Base-by-base conservation (phyloP, 2,888 invertebrate species). In the Acronicta alni region DNA sequence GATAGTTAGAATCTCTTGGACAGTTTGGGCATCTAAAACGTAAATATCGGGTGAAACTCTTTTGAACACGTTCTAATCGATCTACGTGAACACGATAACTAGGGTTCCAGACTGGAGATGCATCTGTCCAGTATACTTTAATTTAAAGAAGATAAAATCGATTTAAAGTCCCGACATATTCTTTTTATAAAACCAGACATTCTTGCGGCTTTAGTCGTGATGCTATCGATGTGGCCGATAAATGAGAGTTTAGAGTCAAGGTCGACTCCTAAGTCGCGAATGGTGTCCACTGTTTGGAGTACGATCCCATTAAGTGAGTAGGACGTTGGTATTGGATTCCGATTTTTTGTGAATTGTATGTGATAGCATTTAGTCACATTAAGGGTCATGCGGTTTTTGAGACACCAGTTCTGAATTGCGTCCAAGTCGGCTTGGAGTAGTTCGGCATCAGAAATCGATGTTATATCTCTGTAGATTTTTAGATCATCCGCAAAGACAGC, bases 291-390 rank as follows among this genome's bases (percentile, higher is more conserved):
- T n/a, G n/a, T n/a, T n/a, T n/a, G n/a, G n/a, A n/a, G n/a, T n/a
- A n/a, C n/a, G n/a, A n/a, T n/a, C n/a, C n/a, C n/a, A n/a, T n/a
- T n/a, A n/a, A n/a, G n/a, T n/a, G n/a, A n/a, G n/a, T n/a, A n/a
- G n/a, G n/a, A n/a, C n/a, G n/a, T n/a, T n/a, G n/a, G n/a, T n/a
- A n/a, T n/a, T n/a, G n/a, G n/a, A n/a, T n/a, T n/a, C n/a, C n/a
- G n/a, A n/a, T n/a, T n/a, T n/a, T n/a, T n/a, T n/a, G n/a, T n/a
- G n/a, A 42, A n/a, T 6, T 12, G 42, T 9, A 56, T 56, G 23
- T 56, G 43, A n/a, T 48, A 43, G 10, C 43, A 56, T 17, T 48
- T 48, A n/a, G 14, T 17, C 9, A 15, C 42, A 10, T 57, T 44
- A 7, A 57, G 43, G 7, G 30, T 10, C 56, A 57, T 57, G 0